Percentiles rank a stretch among this genome's conserved stretches.
Evolutionary conservation across 1,140 invertebrate species (phyloP).

Genomic region (Pemphigus obesinymphae): DNA sequence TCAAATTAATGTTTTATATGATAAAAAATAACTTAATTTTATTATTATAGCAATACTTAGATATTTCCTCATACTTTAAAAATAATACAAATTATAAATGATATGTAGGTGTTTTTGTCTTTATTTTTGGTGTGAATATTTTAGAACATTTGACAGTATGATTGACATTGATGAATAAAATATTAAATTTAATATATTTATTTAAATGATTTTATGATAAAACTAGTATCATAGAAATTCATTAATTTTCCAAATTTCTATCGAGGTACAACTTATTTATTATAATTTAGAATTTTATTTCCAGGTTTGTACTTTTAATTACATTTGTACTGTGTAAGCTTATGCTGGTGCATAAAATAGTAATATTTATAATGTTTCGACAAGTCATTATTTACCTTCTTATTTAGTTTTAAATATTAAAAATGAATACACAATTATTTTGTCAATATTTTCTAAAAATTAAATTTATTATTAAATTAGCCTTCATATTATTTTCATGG

Average conservation of each 20-base stretch:
- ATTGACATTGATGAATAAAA: neutral
- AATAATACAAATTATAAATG: neutral
- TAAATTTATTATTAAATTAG: neutral
- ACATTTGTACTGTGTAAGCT: slow-evolving; percentile 5
- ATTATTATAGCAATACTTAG: neutral
- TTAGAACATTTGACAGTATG: slow-evolving; percentile 8
- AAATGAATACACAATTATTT: neutral
- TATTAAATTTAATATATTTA: neutral
- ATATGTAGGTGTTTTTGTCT: neutral
- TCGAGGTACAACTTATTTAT: neutral
- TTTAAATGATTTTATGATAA: neutral
- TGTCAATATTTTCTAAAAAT: neutral
- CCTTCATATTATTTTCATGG: neutral
- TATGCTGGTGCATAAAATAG: neutral
- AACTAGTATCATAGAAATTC: neutral
- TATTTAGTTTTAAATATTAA: neutral
- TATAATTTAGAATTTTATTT: slow-evolving; percentile 12
- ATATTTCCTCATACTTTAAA: neutral
- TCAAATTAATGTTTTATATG: neutral
- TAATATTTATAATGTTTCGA: neutral
- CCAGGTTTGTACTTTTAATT: slow-evolving; percentile 23
- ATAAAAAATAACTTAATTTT: neutral
- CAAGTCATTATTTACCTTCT: neutral
- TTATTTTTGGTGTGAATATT: neutral
- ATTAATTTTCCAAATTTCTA: neutral